Percentiles rank a stretch among this genome's conserved stretches.
Conservation (phyloP, 2,888 invertebrate species). For the Pollenia labialis region DNA sequence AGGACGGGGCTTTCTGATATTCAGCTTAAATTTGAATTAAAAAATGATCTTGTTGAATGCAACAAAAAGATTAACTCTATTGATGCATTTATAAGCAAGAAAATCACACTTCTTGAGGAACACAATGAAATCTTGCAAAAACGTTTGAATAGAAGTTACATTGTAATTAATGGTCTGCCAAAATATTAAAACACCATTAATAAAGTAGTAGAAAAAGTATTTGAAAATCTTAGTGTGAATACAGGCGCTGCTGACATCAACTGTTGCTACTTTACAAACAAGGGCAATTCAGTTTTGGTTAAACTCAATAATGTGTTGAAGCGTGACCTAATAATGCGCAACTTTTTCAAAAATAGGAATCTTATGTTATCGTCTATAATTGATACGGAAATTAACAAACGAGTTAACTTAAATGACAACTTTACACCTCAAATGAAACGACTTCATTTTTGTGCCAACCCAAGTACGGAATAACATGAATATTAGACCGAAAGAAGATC, state of each 20-base stretch:
- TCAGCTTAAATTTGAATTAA: neutral
- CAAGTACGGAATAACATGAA: no score
- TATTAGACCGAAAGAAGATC: no score
- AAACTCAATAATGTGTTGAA: neutral
- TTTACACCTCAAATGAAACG: neutral
- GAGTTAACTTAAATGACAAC: conserved; percentile 5
- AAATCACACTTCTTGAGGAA: neutral
- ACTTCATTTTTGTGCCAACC: no score
- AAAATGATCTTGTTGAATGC: neutral
- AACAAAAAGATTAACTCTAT: neutral
- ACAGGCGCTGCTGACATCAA: neutral
- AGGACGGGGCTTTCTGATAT: neutral
- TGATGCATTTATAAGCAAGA: neutral
- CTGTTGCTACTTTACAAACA: neutral
- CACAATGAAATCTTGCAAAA: neutral
- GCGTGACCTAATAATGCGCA: neutral
- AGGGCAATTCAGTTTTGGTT: neutral
- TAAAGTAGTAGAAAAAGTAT: neutral
- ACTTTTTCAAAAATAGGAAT: neutral
- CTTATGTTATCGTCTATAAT: neutral
- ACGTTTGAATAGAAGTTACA: neutral
- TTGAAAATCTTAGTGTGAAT: neutral
- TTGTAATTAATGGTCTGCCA: neutral
- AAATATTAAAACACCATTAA: neutral
- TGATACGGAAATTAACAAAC: neutral